phyloP scores from a whole-genome alignment of 1,140 invertebrate genomes.

The Hylyphantes graminicola region DNA sequence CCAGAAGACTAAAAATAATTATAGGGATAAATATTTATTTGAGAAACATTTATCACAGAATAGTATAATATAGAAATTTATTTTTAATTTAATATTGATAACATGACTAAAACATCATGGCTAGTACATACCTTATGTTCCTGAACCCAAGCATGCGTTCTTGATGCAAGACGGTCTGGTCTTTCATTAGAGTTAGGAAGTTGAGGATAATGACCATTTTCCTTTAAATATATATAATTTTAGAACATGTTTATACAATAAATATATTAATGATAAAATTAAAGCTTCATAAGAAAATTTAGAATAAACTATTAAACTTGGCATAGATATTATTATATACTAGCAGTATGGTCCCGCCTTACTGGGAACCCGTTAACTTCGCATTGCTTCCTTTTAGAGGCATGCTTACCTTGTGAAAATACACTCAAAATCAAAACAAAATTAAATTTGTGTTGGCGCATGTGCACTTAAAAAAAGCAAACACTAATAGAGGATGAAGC shows the following conservation, averaged over 20 bases:
- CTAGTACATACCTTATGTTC: conserved; percentile 46
- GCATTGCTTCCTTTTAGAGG: too few species aligned
- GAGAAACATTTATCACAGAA: neutral
- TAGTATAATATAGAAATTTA: neutral
- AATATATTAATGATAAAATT: neutral
- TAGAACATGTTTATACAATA: neutral
- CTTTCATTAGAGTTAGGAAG: conserved; percentile 22
- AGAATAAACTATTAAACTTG: too few species aligned
- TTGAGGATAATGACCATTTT: conserved; percentile 1
- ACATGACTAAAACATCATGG: neutral
- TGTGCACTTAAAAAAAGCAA: too few species aligned
- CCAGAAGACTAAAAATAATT: conserved; percentile 29
- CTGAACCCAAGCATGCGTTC: conserved; percentile 56
- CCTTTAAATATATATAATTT: conserved; percentile 22
- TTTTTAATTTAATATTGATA: neutral
- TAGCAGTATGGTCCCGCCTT: too few species aligned
- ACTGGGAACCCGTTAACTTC: too few species aligned
- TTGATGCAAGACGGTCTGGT: conserved; percentile 30
- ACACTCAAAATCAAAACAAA: too few species aligned
- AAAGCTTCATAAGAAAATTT: too few species aligned
- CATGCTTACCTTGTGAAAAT: too few species aligned
- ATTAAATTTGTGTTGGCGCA: too few species aligned
- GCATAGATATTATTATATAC: too few species aligned
- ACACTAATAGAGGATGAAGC: too few species aligned
- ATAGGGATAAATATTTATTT: neutral